Evolutionary conservation across 2,888 invertebrate species (phyloP).

Genomic region (Polyploca ridens): DNA sequence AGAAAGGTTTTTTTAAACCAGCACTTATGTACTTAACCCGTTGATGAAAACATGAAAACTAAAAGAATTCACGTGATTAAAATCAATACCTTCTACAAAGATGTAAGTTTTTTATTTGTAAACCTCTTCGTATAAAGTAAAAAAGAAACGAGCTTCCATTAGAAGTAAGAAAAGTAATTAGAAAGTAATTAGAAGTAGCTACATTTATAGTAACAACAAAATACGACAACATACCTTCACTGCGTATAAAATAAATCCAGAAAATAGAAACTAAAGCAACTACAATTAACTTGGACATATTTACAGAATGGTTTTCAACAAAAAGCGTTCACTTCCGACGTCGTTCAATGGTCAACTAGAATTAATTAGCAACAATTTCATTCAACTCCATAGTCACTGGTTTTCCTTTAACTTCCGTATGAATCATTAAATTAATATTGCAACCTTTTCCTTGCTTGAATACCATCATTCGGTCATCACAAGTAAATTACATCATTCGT

Average conservation of each 20-base stretch:
- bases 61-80: too few species aligned
- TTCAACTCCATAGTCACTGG: not conserved
- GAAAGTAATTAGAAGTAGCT: too few species aligned
- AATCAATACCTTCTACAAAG: too few species aligned
- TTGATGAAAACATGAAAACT: too few species aligned
- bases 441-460: not conserved
- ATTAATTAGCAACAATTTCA: not conserved
- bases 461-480: not conserved
- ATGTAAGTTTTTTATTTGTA: too few species aligned
- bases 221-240: slow-evolving; percentile 40
- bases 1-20: too few species aligned
- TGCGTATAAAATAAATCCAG: slow-evolving; percentile 51
- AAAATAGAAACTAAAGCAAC: slow-evolving; percentile 36
- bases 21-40: too few species aligned
- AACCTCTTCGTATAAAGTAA: too few species aligned
- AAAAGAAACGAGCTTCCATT: too few species aligned
- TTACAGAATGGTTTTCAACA: slow-evolving; percentile 9
- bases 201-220: slow-evolving; percentile 9
- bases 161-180: too few species aligned
- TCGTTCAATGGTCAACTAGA: slow-evolving; percentile 21
- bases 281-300: slow-evolving; percentile 42
- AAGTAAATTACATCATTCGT: not conserved
- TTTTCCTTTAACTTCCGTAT: slow-evolving; percentile 4
- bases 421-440: slow-evolving; percentile 2
- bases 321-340: slow-evolving; percentile 22